These are phyloP conservation scores for Phortica okadai DNA, from an alignment of 2,888 invertebrate genomes.

Conservation along the genomic window DNA sequence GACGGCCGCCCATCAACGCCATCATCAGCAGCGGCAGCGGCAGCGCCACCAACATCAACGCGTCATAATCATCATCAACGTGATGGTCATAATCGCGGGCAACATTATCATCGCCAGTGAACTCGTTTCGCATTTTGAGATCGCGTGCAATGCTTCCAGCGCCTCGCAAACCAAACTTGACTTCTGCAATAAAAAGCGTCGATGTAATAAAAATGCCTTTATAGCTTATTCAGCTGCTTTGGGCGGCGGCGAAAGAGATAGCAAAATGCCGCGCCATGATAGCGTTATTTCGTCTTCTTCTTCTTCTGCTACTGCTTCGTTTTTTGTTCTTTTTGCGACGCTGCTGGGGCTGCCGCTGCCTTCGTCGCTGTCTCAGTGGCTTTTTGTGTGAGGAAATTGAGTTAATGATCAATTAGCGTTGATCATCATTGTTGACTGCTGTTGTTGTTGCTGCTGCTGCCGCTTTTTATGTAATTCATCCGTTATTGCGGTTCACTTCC, in stretches of 20 bases:
- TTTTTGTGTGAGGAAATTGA: constrained; percentile 58
- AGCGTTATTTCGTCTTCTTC: neutral
- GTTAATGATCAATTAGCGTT: constrained; percentile 69
- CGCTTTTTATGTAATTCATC: constrained; percentile 28
- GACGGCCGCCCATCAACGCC: constrained; percentile 3
- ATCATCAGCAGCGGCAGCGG: neutral
- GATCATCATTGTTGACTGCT: constrained; percentile 44
- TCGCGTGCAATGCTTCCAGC: constrained; percentile 62
- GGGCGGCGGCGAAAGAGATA: neutral
- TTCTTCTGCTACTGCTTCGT: neutral
- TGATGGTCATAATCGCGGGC: neutral
- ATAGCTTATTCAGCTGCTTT: constrained; percentile 10
- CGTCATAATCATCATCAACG: constrained; percentile 27
- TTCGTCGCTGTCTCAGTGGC: constrained; percentile 30
- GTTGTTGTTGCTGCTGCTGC: neutral
- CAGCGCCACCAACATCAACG: constrained; percentile 27
- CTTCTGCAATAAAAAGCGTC: constrained; percentile 26
- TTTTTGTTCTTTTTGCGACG: constrained; percentile 28
- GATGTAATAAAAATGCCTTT: constrained; percentile 22
- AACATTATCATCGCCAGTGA: constrained; percentile 11
- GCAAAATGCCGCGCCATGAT: neutral
- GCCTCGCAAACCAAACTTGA: neutral
- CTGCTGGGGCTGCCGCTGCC: constrained; percentile 42
- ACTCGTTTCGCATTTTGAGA: constrained; percentile 37
- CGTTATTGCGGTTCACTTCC: constrained; percentile 30